Conservation (phyloP, 2,797 vertebrate species). For the Chaetodon trifasciatus region DNA sequence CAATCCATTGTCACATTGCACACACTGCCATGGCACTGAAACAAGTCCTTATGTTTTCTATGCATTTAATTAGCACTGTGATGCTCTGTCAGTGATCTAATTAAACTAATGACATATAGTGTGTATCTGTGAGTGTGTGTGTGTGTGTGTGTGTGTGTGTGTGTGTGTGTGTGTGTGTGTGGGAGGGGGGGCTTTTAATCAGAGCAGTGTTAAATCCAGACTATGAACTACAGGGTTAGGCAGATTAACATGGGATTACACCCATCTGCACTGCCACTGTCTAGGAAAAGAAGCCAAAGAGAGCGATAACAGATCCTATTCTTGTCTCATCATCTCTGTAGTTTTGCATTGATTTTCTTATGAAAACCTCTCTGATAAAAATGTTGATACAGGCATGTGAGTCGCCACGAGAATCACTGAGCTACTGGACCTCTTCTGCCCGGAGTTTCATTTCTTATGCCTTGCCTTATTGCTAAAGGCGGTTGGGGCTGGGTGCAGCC, state of each 20-base stretch:
- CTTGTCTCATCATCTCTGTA: no score
- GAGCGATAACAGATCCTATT: neutral
- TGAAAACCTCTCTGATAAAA: no score
- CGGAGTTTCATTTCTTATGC: neutral
- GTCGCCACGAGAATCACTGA: no score
- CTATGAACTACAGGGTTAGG: slow-evolving; percentile 58
- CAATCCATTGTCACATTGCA: neutral
- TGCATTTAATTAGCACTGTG: slow-evolving; percentile 61
- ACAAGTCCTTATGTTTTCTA: neutral
- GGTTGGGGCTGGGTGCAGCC: no score
- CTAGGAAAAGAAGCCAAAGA: slow-evolving; percentile 52
- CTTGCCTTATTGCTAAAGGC: neutral
- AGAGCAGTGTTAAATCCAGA: slow-evolving; percentile 58
- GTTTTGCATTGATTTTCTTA: neutral
- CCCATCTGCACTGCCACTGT: slow-evolving; percentile 60
- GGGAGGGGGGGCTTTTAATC: slow-evolving; percentile 52
- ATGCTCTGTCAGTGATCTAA: slow-evolving; percentile 54
- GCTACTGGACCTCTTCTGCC: neutral
- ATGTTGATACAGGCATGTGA: no score
- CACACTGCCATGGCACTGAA: neutral
- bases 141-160: no score
- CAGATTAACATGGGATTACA: slow-evolving; percentile 76
- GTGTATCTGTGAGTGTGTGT: no score
- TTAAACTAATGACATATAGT: slow-evolving; percentile 65
- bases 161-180: no score